A percentile compares a stretch with the other conserved stretches of the same genome.
These are phyloP conservation scores for Murina feae DNA, from an alignment of 2,113 vertebrate species.

Conservation along the genomic window DNA sequence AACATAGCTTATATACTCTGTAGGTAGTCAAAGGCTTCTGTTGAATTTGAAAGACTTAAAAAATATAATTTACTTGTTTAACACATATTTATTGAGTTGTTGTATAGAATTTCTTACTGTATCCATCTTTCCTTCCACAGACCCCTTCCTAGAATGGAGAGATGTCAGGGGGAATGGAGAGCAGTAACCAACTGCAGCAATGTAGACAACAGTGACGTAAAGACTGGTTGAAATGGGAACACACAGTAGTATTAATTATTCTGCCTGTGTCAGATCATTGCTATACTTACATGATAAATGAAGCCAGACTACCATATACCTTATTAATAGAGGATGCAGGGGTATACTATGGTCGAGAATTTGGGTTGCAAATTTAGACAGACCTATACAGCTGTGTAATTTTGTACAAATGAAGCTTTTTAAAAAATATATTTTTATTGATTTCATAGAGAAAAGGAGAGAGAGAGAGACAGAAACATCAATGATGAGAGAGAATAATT, in stretches of 20 bases:
- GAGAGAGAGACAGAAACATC: too few species aligned
- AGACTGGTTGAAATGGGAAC: background rate
- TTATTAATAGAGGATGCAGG: background rate
- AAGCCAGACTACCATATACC: background rate
- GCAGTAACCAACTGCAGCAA: background rate
- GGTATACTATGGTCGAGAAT: background rate
- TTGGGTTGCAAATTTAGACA: background rate
- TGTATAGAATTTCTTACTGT: background rate
- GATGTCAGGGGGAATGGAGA: background rate
- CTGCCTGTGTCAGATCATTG: background rate
- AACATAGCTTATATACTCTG: background rate
- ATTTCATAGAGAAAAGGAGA: too few species aligned
- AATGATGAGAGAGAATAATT: too few species aligned
- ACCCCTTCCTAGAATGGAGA: background rate
- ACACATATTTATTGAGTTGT: background rate
- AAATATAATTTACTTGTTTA: background rate
- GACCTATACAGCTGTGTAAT: background rate
- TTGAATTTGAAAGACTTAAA: background rate
- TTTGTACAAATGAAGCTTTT: conserved; percentile 19
- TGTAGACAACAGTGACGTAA: background rate
- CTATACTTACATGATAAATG: background rate
- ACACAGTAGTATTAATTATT: background rate
- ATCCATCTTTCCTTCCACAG: background rate
- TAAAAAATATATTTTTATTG: background rate
- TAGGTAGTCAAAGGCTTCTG: background rate